Conservation (phyloP, 2,888 invertebrate genomes). For the Aphrophora alni region DNA sequence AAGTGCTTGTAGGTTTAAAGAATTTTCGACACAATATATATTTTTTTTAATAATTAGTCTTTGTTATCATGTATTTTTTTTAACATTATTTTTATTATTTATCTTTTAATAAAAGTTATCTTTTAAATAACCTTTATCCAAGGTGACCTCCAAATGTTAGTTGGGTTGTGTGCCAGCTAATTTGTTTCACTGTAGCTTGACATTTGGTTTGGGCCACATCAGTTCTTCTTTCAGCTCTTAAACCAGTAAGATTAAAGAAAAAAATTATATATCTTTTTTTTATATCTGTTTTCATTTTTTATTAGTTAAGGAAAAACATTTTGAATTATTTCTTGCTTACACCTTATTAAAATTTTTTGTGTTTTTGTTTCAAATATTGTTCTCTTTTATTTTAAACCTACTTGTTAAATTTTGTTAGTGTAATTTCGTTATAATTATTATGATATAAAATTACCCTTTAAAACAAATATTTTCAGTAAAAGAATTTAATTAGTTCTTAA, state of each 20-base stretch:
- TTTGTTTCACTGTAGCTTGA: not conserved
- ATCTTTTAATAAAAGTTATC: not conserved
- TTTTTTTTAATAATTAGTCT: not conserved
- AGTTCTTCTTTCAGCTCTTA: not conserved
- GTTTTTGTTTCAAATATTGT: no score
- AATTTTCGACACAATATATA: no score
- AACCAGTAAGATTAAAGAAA: not conserved
- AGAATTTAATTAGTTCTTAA: no score
- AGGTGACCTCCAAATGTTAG: not conserved
- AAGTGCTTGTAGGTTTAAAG: no score
- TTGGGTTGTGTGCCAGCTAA: not conserved
- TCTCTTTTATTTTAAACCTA: no score
- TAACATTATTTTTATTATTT: not conserved
- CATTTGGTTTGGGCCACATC: not conserved
- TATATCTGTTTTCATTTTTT: not conserved
- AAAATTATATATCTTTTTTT: not conserved
- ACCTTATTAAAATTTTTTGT: no score
- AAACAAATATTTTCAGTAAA: no score
- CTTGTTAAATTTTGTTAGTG: no score
- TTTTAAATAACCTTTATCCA: not conserved
- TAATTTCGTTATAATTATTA: no score
- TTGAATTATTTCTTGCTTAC: no score
- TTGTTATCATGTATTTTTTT: not conserved
- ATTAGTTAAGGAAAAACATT: no score
- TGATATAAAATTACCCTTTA: no score